These are phyloP conservation scores for Drosophila pseudotakahashii DNA, from an alignment of 2,888 invertebrate genomes.

Conservation along the genomic window DNA sequence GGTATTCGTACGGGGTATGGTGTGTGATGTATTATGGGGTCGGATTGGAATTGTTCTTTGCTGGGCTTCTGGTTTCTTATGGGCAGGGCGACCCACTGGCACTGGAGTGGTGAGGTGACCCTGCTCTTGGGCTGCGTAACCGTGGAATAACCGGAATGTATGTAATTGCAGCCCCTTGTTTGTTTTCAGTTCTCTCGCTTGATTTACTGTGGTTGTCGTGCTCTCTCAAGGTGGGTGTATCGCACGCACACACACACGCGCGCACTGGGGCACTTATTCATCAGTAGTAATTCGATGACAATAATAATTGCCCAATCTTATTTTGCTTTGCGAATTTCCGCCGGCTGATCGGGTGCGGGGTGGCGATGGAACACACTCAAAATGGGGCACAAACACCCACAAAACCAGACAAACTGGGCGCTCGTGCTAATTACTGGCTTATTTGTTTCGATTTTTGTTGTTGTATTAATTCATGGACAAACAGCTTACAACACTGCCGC, in stretches of 20 bases:
- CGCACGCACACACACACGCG: slow-evolving; percentile 19
- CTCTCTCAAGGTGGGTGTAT: slow-evolving; percentile 37
- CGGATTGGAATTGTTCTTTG: slow-evolving; percentile 4
- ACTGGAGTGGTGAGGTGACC: slow-evolving; percentile 13
- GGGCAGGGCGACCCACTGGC: slow-evolving; percentile 4
- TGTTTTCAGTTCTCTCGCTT: slow-evolving; percentile 32
- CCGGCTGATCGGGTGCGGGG: neutral
- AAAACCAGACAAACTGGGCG: too few species aligned
- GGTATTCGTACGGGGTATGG: neutral
- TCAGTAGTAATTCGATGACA: slow-evolving; percentile 23
- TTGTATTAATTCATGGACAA: too few species aligned
- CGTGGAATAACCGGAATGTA: slow-evolving; percentile 14
- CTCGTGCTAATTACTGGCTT: too few species aligned
- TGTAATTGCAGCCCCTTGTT: slow-evolving; percentile 15
- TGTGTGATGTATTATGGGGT: neutral
- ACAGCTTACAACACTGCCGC: too few species aligned
- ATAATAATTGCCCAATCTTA: slow-evolving; percentile 3
- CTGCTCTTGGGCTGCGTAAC: slow-evolving; percentile 25
- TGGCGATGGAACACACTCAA: neutral
- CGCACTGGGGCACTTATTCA: slow-evolving; percentile 28
- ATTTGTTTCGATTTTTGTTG: slow-evolving; percentile 14
- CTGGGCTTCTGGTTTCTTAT: slow-evolving; percentile 2
- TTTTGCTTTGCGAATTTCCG: neutral
- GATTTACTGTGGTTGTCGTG: slow-evolving; percentile 3
- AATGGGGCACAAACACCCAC: slow-evolving; percentile 1